Conservation (phyloP, 2,797 vertebrate species). For the Furcifer pardalis region DNA sequence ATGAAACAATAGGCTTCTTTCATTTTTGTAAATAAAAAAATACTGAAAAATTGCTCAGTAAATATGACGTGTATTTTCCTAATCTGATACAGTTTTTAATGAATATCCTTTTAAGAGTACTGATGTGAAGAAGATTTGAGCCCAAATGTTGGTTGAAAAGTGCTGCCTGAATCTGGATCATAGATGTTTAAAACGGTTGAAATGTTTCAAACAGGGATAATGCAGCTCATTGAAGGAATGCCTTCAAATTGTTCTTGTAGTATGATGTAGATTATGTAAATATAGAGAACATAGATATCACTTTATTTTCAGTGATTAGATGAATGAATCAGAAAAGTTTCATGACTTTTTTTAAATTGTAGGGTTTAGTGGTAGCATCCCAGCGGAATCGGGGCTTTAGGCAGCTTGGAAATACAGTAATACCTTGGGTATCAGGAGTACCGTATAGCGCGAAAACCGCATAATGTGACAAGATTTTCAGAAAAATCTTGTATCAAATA, state of each 20-base stretch:
- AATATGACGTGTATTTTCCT: slow-evolving; percentile 14
- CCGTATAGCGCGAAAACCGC: no score
- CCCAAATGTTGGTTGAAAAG: slow-evolving; percentile 48
- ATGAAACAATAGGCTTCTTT: slow-evolving; percentile 16
- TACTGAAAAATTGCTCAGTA: neutral
- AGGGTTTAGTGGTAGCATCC: neutral
- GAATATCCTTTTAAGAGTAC: slow-evolving; percentile 45
- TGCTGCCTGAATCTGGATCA: slow-evolving; percentile 40
- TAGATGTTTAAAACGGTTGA: slow-evolving; percentile 1
- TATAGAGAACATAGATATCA: slow-evolving; percentile 6
- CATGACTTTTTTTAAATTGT: neutral
- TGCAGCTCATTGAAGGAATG: slow-evolving; percentile 2
- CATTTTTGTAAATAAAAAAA: slow-evolving; percentile 26
- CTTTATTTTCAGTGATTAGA: slow-evolving; percentile 17
- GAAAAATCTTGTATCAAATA: no score
- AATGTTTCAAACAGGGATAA: neutral
- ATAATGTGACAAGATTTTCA: no score
- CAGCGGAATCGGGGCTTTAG: neutral
- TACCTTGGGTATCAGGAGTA: no score
- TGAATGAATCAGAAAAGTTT: neutral
- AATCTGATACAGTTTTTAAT: slow-evolving; percentile 52
- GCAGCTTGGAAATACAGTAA: slow-evolving; percentile 15
- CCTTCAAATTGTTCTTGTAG: slow-evolving; percentile 52
- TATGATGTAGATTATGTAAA: slow-evolving; percentile 40
- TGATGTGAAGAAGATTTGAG: slow-evolving; percentile 28